These are phyloP conservation scores for Drosophila aff. DNA, from an alignment of 1,140 invertebrate genomes.

Conservation along the genomic window DNA sequence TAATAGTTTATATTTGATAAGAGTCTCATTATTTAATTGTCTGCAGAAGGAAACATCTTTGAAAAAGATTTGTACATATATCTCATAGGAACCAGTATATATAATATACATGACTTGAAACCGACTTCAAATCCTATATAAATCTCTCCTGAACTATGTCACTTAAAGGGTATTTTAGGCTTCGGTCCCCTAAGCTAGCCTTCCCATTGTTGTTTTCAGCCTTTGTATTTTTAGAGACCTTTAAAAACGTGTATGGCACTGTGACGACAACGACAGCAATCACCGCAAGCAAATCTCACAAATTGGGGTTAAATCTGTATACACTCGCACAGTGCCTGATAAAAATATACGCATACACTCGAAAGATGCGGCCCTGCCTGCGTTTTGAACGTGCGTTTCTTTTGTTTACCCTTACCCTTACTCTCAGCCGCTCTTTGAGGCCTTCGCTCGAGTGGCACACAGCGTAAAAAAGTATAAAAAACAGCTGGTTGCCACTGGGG, in stretches of 20 bases:
- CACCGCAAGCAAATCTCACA: slow-evolving; percentile 81
- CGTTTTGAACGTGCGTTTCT: slow-evolving; percentile 67
- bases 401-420: slow-evolving; percentile 81
- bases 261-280: slow-evolving; percentile 58
- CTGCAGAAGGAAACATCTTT: not conserved
- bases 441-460: slow-evolving; percentile 37
- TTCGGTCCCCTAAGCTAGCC: slow-evolving; percentile 14
- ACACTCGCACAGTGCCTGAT: slow-evolving; percentile 66
- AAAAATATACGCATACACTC: slow-evolving; percentile 78
- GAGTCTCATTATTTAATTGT: not conserved
- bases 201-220: slow-evolving; percentile 23
- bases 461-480: slow-evolving; percentile 61
- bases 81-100: not conserved
- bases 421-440: slow-evolving; percentile 30
- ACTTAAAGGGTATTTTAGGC: slow-evolving; percentile 12
- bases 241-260: slow-evolving; percentile 52
- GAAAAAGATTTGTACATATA: not conserved
- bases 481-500: slow-evolving; percentile 64
- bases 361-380: slow-evolving; percentile 55
- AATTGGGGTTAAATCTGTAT: slow-evolving; percentile 79
- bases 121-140: not conserved
- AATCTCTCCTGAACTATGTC: not conserved
- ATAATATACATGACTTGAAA: not conserved
- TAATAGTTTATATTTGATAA: not conserved
- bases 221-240: slow-evolving; percentile 80